Evolutionary conservation across 2,888 invertebrate species (phyloP), one percentile per base, ranked within the genome.

Genomic region (Tenthredo amoena): DNA sequence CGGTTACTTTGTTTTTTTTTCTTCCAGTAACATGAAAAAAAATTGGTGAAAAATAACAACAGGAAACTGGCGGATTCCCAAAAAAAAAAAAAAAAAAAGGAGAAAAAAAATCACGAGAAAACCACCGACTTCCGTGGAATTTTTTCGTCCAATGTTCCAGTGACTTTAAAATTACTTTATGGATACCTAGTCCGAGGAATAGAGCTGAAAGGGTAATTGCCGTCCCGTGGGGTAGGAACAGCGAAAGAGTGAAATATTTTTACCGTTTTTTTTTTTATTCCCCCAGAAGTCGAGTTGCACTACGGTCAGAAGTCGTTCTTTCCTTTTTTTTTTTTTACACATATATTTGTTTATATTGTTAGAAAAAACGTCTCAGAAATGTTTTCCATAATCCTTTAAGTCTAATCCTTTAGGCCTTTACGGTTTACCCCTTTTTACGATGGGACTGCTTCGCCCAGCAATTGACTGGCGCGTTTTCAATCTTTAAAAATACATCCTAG

Each of bases 331-430:
- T 9, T 40, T n/a, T n/a, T n/a, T n/a, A n/a, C n/a, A n/a, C n/a
- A 15, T 5, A 40, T 9, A 72, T 43, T 40, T 12, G 18, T 68
- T 18, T 18, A 26, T 62, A 62, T 18, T 40, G 34, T 31, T 37
- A 58, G 85, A 6, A 85, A 50, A 84, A 86, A 85, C 55, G 55
- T 77, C 79, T 43, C 18, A 34, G 83, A 50, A 84, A 86, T 82
- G n/a, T 76, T 76, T 37, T 76, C 47, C 55, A n/a, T 76, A 77
- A 77, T 77, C 77, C 77, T 77, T 77, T 55, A 40, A 21, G 21
- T 76, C 85, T 88, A 87, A 88, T 88, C 88, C 87, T 86, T 87
- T 88, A 72, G 82, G 81, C 62, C 50, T 87, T 88, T 87, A 87
- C 85, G 82, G 40, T 74, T 88, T 88, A 72, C 40, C 72, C 72